Evolutionary conservation across 2,113 vertebrate species (phyloP), one percentile per base, ranked within the genome.

Genomic region (Procavia capensis): DNA sequence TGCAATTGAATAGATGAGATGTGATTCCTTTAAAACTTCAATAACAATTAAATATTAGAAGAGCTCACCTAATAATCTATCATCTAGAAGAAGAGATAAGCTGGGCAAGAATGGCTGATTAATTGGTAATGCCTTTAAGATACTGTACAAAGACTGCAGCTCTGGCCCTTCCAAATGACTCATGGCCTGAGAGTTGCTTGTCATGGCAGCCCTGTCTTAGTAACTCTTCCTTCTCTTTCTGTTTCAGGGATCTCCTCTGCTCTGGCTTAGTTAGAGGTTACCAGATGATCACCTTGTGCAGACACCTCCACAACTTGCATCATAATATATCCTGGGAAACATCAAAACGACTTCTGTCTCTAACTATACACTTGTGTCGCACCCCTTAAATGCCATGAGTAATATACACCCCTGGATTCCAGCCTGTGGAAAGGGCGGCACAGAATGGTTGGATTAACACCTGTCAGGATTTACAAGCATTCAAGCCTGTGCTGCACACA

Each of bases 31-130:
- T 59, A 78, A 84, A 87, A 41, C 19, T 74, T 88, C 63, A 75
- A 75, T 70, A 94, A 83, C 19, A 91, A 74, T 92, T 88, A 87
- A 85, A 91, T 63, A 91, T 43, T 89, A 82, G 93, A 93, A 70
- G 16, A 93, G 8, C 16, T 68, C 25, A 94, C 31, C 6, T 14
- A 88, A 78, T 45, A 90, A 59, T 39, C 61, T 54, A 57, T 20
- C 82, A 0, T n/a, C 43, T 83, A 88, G 88, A 80, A 63, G 39
- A 80, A 92, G 22, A 81, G 45, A 79, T 34, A 70, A 4, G 39
- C 41, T 79, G 47, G 57, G 2, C 14, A 68, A 3, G 25, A 90
- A 88, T 57, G 6, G 45, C 13, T 41, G 3, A 80, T 50, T 72
- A 87, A 70, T 25, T 80, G 16, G 80, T 47, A 43, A 63, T 75